These are phyloP conservation scores for Echinometra lucunter DNA, from an alignment of 53 echinoderm and acorn worm genomes.

Conservation along the genomic window DNA sequence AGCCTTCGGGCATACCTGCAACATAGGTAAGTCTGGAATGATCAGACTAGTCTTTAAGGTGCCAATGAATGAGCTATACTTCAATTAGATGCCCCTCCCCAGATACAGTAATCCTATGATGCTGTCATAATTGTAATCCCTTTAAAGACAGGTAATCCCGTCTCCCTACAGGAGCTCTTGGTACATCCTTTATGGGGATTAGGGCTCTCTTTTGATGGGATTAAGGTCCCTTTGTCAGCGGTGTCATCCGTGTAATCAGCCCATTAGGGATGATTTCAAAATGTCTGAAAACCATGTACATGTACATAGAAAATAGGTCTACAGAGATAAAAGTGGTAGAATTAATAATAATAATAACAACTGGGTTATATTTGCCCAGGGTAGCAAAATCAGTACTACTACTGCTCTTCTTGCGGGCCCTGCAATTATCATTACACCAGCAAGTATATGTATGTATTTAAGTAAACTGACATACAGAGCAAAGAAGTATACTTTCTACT, in stretches of 20 bases:
- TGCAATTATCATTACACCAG: too few relatives aligned
- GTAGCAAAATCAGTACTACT: too few relatives aligned
- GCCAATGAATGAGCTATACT: neutral
- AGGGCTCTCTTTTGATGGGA: too few relatives aligned
- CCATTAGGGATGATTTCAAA: neutral
- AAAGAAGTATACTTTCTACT: too few relatives aligned
- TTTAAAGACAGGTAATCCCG: constrained; percentile 17
- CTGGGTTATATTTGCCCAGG: too few relatives aligned
- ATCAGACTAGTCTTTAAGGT: neutral
- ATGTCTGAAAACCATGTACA: neutral
- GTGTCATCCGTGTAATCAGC: neutral
- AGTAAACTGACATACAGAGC: too few relatives aligned
- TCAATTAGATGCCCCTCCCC: neutral
- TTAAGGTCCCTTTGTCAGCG: constrained; percentile 7
- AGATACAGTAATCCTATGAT: neutral
- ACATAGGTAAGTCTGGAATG: neutral
- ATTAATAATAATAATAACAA: too few relatives aligned
- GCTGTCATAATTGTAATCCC: neutral
- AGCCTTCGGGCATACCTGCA: too few relatives aligned
- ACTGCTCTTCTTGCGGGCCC: too few relatives aligned
- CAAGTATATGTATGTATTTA: too few relatives aligned
- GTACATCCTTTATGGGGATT: neutral
- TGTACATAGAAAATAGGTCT: too few relatives aligned
- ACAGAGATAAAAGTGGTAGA: too few relatives aligned
- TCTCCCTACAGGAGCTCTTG: neutral